Percentiles rank a stretch among this genome's conserved stretches.
These are phyloP conservation scores for Scaptomyza reducta DNA, from an alignment of 2,888 invertebrate species.

Conservation along the genomic window DNA sequence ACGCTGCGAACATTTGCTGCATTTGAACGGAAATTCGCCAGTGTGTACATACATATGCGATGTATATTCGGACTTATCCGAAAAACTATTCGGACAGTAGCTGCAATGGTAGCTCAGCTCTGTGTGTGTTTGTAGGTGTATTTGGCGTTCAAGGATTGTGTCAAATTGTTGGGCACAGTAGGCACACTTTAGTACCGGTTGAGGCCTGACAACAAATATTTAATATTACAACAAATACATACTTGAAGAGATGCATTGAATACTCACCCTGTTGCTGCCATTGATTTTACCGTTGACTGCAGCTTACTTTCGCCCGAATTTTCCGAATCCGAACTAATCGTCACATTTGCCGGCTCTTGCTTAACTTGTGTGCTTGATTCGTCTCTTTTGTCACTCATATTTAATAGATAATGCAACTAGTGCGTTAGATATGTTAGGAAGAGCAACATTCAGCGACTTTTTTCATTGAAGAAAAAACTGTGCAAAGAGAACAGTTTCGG, in stretches of 20 bases:
- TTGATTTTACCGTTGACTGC: background rate
- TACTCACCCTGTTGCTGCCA: background rate
- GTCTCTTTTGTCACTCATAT: background rate
- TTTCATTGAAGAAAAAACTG: background rate
- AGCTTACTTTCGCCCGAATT: background rate
- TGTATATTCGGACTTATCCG: background rate
- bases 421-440: too few relatives aligned
- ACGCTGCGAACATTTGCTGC: background rate
- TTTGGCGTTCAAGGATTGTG: background rate
- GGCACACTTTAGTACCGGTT: conserved; percentile 24
- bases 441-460: background rate
- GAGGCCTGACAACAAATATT: background rate
- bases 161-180: conserved; percentile 29
- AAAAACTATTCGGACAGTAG: background rate
- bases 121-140: background rate
- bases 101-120: background rate
- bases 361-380: too few relatives aligned
- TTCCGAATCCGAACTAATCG: background rate
- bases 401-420: background rate
- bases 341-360: too few relatives aligned
- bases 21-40: background rate
- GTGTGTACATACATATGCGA: background rate
- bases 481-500: conserved; percentile 24
- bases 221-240: too few relatives aligned
- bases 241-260: too few relatives aligned